Evolutionary conservation across 2,113 vertebrate species (phyloP), one percentile per base, ranked within the genome.

Genomic region (Pagrus major): DNA sequence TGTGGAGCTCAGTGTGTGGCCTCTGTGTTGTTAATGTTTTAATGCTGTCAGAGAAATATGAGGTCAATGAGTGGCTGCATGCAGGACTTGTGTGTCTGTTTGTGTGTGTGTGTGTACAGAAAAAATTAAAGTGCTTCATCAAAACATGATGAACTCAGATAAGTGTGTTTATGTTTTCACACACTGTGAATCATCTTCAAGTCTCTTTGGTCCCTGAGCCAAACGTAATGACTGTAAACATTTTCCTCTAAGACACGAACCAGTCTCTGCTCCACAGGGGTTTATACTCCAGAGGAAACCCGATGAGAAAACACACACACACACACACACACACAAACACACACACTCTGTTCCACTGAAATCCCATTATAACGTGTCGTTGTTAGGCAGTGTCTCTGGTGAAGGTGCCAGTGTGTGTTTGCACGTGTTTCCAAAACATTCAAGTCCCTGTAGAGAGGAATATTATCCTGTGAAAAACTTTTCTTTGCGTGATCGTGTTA

Each of bases 141-240:
- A 23, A 18, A 39, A 46, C 37, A 20, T 31, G 44, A 49, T 72
- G 3, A 37, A 27, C 56, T 78, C 16, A 11, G 46, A 14, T 52
- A 14, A 68, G 39, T 44, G 56, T 60, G 44, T 76, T 61, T 65
- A 11, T 76, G 75, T 86, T 81, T 76, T 78, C 44, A 76, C 63
- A 74, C 76, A 25, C 37, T 37, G 54, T 49, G 66, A 67, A 61
- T 59, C 65, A 49, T 73, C 59, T 42, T 65, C 54, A 37, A 52
- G 76, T 41, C 52, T 68, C 54, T 31, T 47, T 49, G 69, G 44
- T 33, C 41, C 37, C 54, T 16, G 27, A 73, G 67, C 33, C 65
- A 67, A 18, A 59, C 27, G 61, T 80, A 82, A 75, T 82, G 68
- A 81, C 46, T 44, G 64, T 78, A 76, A 86, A 89, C 78, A 74